phyloP scores from a whole-genome alignment of 2,113 vertebrate species.

The Nycticebus coucang region DNA sequence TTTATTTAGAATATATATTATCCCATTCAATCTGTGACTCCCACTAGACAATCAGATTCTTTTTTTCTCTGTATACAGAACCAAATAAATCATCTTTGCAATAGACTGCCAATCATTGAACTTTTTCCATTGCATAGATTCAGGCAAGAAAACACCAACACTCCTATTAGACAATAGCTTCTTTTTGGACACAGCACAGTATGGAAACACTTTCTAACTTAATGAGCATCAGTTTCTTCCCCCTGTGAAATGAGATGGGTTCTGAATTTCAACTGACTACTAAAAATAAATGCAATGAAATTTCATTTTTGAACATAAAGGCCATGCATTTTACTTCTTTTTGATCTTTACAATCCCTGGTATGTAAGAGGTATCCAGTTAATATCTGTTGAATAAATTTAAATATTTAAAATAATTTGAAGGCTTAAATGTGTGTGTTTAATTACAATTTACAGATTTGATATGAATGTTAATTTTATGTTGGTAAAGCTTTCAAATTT shows the following conservation, averaged over 20 bases:
- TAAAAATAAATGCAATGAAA: slow-evolving; percentile 4
- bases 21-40: neutral
- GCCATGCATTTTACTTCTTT: neutral
- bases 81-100: neutral
- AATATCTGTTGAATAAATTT: slow-evolving; percentile 1
- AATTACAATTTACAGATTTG: neutral
- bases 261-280: neutral
- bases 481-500: neutral
- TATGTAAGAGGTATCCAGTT: neutral
- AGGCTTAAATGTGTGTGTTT: neutral
- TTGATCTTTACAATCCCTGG: neutral
- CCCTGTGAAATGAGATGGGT: neutral
- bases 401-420: slow-evolving; percentile 22
- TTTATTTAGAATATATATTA: neutral
- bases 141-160: neutral
- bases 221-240: neutral
- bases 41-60: neutral
- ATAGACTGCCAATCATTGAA: too few species aligned
- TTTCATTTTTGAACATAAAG: neutral
- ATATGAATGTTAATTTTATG: slow-evolving; percentile 1
- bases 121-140: neutral
- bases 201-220: neutral
- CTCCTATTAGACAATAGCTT: neutral
- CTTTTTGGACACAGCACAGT: neutral
- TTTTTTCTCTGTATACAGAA: neutral